Evolutionary conservation across 1,140 invertebrate genomes (phyloP).

Genomic region (Microplitis mediator): DNA sequence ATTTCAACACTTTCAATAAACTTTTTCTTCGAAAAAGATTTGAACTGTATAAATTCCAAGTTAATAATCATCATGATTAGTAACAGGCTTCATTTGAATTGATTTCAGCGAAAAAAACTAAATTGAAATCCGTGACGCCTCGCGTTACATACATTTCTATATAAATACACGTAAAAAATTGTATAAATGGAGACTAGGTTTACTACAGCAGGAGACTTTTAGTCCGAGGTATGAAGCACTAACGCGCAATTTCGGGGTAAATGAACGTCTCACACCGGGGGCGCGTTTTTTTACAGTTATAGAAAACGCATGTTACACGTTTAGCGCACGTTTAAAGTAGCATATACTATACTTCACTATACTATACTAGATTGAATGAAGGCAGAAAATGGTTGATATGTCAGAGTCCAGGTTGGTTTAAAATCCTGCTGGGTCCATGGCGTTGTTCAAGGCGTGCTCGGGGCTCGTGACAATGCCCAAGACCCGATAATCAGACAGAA

Average conservation of each 20-base stretch:
- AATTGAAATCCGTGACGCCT: not conserved
- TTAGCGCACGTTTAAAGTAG: not conserved
- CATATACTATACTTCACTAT: no score
- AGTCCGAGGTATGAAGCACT: conserved; percentile 38
- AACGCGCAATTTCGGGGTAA: conserved; percentile 51
- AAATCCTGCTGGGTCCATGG: not conserved
- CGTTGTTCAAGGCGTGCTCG: not conserved
- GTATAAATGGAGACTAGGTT: conserved; percentile 15
- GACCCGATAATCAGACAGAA: conserved; percentile 12
- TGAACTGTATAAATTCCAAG: not conserved
- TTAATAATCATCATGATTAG: not conserved
- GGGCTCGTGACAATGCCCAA: conserved; percentile 1
- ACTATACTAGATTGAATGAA: not conserved
- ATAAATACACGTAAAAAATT: conserved; percentile 24
- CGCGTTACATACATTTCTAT: not conserved
- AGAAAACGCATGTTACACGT: not conserved
- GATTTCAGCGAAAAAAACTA: not conserved
- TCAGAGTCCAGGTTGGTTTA: not conserved
- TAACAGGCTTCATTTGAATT: not conserved
- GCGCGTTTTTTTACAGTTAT: not conserved
- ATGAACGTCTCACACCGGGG: conserved; percentile 46
- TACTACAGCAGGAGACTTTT: conserved; percentile 27
- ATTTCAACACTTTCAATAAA: no score
- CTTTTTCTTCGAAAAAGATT: not conserved
- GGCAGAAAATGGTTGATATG: no score